Conservation (phyloP, 2,888 invertebrate species). For the Drosophila nigritarsus region DNA sequence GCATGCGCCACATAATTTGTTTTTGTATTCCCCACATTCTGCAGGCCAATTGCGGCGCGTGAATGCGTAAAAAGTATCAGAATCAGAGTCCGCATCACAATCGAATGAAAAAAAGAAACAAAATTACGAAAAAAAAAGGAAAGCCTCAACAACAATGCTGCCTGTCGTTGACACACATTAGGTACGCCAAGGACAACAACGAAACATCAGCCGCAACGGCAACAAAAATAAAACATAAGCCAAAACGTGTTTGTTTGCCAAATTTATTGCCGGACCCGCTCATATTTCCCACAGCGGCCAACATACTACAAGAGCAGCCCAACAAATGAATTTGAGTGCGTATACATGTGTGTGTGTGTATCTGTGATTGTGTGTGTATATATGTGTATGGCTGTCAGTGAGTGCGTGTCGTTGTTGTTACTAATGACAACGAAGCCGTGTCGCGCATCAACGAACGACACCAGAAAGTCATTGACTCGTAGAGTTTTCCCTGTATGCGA, state of each 20-base stretch:
- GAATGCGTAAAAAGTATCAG: slow-evolving; percentile 72
- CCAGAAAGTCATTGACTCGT: slow-evolving; percentile 78
- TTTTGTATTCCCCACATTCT: slow-evolving; percentile 40
- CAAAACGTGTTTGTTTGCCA: slow-evolving; percentile 78
- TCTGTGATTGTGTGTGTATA: not conserved
- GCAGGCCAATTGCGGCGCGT: slow-evolving; percentile 65
- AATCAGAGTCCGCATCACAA: slow-evolving; percentile 48
- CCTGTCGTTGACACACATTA: slow-evolving; percentile 74
- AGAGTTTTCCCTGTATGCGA: slow-evolving; percentile 62
- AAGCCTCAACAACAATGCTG: slow-evolving; percentile 48
- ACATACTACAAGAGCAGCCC: slow-evolving; percentile 47
- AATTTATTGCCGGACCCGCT: slow-evolving; percentile 70
- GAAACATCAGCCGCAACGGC: slow-evolving; percentile 57
- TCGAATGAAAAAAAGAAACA: slow-evolving; percentile 26
- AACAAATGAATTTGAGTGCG: slow-evolving; percentile 30
- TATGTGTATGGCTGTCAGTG: slow-evolving; percentile 37
- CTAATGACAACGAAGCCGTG: slow-evolving; percentile 77
- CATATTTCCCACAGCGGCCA: slow-evolving; percentile 61
- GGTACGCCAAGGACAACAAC: slow-evolving; percentile 70
- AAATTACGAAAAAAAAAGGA: slow-evolving; percentile 27
- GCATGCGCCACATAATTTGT: slow-evolving; percentile 57
- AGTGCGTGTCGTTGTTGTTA: slow-evolving; percentile 71
- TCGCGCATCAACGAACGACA: slow-evolving; percentile 76
- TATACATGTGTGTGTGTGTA: slow-evolving; percentile 3
- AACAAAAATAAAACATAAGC: slow-evolving; percentile 77